phyloP scores from a whole-genome alignment of 2,888 invertebrate species.

The Serrognathus titanus region DNA sequence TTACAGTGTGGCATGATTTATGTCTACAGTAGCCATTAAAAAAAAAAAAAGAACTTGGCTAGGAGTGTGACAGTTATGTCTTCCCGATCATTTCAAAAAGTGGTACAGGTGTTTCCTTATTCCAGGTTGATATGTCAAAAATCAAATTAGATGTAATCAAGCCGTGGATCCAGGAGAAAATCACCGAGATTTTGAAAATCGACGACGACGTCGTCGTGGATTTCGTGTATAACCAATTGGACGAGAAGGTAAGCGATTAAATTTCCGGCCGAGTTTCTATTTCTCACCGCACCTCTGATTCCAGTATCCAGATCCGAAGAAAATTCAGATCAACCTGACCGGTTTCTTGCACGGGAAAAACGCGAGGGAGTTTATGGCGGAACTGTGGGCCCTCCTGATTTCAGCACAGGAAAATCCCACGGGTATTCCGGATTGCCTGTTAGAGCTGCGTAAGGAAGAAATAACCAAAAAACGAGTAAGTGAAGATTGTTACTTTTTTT shows the following conservation, averaged over 20 bases:
- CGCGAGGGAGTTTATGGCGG: slow-evolving; percentile 95
- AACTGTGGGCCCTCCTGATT: slow-evolving; percentile 91
- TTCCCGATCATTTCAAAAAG: no score
- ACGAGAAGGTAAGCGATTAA: slow-evolving; percentile 70
- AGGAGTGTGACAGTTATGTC: no score
- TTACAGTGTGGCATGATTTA: no score
- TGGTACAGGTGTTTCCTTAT: slow-evolving; percentile 5
- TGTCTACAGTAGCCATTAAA: no score
- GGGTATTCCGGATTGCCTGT: slow-evolving; percentile 92
- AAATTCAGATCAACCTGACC: slow-evolving; percentile 99
- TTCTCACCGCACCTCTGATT: slow-evolving; percentile 44
- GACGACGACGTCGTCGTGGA: slow-evolving; percentile 99
- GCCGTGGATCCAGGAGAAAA: slow-evolving; percentile 97
- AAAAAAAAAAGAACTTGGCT: not conserved
- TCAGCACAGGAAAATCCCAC: slow-evolving; percentile 94
- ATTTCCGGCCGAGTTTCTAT: slow-evolving; percentile 19
- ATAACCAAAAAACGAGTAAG: slow-evolving; percentile 82
- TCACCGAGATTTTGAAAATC: slow-evolving; percentile 93
- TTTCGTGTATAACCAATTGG: slow-evolving; percentile 97
- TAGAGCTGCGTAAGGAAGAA: slow-evolving; percentile 96
- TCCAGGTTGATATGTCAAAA: slow-evolving; percentile 94
- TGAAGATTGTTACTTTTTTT: slow-evolving; percentile 14
- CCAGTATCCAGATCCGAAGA: slow-evolving; percentile 93
- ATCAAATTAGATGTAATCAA: slow-evolving; percentile 96
- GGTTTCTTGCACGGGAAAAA: slow-evolving; percentile 98